Evolutionary conservation across 2,113 vertebrate genomes (phyloP).

Genomic region (Tylochromis polylepis): DNA sequence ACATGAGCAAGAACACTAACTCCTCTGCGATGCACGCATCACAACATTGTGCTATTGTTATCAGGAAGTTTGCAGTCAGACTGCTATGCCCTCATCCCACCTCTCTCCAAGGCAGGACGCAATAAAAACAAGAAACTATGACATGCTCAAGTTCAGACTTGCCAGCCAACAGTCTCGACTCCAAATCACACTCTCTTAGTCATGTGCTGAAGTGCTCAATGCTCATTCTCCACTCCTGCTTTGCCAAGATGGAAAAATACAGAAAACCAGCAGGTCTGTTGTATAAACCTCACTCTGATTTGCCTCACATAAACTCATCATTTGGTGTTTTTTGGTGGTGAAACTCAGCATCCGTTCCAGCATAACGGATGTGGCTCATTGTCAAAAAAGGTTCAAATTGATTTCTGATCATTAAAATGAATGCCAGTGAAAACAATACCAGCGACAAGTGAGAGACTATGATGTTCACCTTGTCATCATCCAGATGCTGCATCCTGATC

Average conservation of each 20-base stretch:
- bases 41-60: background rate
- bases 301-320: background rate
- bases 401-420: background rate
- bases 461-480: slow-evolving; percentile 62
- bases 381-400: background rate
- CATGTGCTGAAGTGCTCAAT: slow-evolving; percentile 1
- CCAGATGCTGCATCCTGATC: slow-evolving; percentile 69
- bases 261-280: background rate
- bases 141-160: slow-evolving; percentile 45
- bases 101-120: background rate
- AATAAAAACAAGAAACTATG: background rate
- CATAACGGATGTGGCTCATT: background rate
- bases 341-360: background rate
- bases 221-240: background rate
- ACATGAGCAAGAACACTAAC: background rate
- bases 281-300: background rate
- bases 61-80: background rate
- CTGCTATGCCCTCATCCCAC: background rate
- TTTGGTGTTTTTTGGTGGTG: background rate
- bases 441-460: background rate
- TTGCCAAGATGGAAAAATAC: slow-evolving; percentile 61
- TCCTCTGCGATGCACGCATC: background rate
- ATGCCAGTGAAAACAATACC: background rate
- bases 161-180: background rate
- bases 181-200: background rate